Base-by-base conservation (phyloP, 2,797 vertebrate species). In the Tinamus major region DNA sequence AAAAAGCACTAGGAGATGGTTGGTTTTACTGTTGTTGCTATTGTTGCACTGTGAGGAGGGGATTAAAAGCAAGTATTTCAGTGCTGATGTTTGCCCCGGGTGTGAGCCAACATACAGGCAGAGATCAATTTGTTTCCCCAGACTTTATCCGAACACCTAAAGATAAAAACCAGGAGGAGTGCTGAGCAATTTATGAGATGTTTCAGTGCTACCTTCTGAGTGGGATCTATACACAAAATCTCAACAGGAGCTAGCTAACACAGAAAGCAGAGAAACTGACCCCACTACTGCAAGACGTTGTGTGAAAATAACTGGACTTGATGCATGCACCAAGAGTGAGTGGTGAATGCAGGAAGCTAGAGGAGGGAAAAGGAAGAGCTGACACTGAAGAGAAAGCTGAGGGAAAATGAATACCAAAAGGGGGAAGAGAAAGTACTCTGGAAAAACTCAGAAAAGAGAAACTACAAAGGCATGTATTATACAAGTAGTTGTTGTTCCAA, bases 381-480 rank as follows among this genome's bases (percentile, higher is more conserved):
- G 46, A 5, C 48, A 21, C 16, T 49, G 20, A 58, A 86, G 35
- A 71, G 31, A 80, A 87, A 53, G 53, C 27, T 64, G 49, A 84
- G 62, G 19, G 46, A 75, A 71, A 62, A 7, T 16, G 56, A 8
- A 63, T 42, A 55, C n/a, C 27, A 21, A 21, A 23, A 21, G 5
- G 14, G 74, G 23, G 58, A 82, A 46, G 31, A 65, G 2, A 82
- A 82, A 83, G 49, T 2, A 9, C 39, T 70, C 11, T 35, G 44
- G 21, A n/a, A 69, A 79, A 65, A 24, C 1, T 67, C 39, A 44
- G 33, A 39, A 81, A 53, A 74, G 18, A 88, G 61, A 89, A 10
- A 44, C 29, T 44, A 18, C 0, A 0, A 41, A 19, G 6, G 12
- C 0, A 0, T 0, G 4, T 37, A 4, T 72, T 63, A 26, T 11